Base-by-base conservation (phyloP, 2,113 vertebrate species). In the Sminthopsis crassicaudata region DNA sequence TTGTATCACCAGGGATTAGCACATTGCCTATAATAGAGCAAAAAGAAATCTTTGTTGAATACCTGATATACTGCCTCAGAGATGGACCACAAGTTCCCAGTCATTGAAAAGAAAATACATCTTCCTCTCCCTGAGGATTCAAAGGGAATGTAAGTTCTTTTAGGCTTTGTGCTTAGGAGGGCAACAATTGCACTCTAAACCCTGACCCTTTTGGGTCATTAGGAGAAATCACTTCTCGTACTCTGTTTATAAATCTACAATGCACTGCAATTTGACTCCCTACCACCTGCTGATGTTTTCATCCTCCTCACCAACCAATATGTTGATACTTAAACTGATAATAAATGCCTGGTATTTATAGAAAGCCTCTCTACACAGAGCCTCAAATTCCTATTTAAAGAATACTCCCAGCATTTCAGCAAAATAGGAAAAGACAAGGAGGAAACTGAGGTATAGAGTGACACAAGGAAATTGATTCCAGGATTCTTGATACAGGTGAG, bases 341-440 rank as follows among this genome's bases (percentile, higher is more conserved):
- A 97, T 97, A 98, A 97, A 96, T 84, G 92, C 96, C 0, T 92
- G 84, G 92, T 98, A 98, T 97, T 97, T 98, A 97, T 98, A 97
- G 97, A 92, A 97, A 96, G 89, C 90, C 94, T 97, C 97, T 97
- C 97, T 95, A 93, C 96, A 95, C 97, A 96, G 92, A 57, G 89
- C 95, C 96, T 95, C 96, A 95, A 97, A 96, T 96, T 97, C 96
- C 97, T 97, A 97, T 98, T 97, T 97, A 97, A 96, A 96, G 98
- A 95, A 96, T 94, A 93, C 91, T 97, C 96, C 97, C 96, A 95
- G 96, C 94, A 95, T 93, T 93, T 96, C 54, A 0, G 67, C 67
- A 51, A 95, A 91, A 94, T 89, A 94, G 92, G 92, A 90, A 48
- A 26, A 50, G 42, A 90, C 26, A 90, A 91, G 95, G 92, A 94